Percentiles rank a stretch among this genome's conserved stretches.
phyloP scores from a whole-genome alignment of 2,797 vertebrate genomes.

The Danio choprae region DNA sequence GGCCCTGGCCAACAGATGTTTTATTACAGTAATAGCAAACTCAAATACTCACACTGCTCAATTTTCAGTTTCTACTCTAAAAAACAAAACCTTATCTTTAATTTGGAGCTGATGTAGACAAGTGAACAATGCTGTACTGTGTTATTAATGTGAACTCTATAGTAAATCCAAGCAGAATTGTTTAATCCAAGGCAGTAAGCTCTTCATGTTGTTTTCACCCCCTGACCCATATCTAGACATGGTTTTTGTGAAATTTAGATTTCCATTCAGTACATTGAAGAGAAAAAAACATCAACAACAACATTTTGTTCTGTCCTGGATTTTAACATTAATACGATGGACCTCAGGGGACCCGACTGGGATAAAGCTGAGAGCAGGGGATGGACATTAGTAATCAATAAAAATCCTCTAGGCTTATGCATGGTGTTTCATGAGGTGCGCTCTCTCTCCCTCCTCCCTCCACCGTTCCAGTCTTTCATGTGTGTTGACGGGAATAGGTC shows the following conservation, averaged over 20 bases:
- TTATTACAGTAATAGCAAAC: no score
- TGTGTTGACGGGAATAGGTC: constrained; percentile 32
- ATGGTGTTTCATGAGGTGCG: constrained; percentile 71
- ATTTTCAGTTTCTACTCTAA: background rate
- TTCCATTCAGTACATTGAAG: constrained; percentile 40
- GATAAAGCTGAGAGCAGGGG: constrained; percentile 65
- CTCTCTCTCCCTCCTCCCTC: constrained; percentile 46
- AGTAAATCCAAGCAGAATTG: constrained; percentile 29
- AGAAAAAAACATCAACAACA: background rate
- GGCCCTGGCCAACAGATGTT: no score
- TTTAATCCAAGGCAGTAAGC: constrained; percentile 34
- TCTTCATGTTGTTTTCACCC: constrained; percentile 30
- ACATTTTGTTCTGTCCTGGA: constrained; percentile 43
- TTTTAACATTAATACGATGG: constrained; percentile 34
- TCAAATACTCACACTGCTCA: no score
- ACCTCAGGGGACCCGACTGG: constrained; percentile 40
- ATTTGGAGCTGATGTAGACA: background rate
- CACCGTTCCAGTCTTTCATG: background rate
- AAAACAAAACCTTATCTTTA: background rate
- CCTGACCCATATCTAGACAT: constrained; percentile 48
- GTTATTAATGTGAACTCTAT: constrained; percentile 5
- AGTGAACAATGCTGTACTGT: constrained; percentile 12
- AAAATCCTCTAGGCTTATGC: constrained; percentile 72
- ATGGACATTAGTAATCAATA: constrained; percentile 74
- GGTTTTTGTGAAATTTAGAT: constrained; percentile 45